These are phyloP conservation scores for Drosophila kanapiae DNA, from an alignment of 1,140 invertebrate genomes.

Conservation along the genomic window DNA sequence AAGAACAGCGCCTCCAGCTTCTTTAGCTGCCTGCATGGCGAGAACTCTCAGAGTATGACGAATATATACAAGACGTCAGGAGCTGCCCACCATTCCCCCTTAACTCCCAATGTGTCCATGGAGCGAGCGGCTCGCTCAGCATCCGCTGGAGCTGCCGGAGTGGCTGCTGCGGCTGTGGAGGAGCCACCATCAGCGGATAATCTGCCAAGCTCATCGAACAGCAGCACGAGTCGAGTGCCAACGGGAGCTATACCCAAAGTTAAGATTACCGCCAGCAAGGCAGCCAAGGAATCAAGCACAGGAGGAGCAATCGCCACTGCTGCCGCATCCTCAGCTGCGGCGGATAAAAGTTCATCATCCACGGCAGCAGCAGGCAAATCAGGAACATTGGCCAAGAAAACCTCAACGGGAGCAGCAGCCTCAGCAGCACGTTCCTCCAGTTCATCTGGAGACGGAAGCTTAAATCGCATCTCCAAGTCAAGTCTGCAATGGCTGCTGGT, in stretches of 20 bases:
- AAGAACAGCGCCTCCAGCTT: conserved; percentile 83
- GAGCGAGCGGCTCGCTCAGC: conserved; percentile 71
- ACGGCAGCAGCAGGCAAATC: conserved; percentile 15
- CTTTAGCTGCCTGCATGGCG: conserved; percentile 83
- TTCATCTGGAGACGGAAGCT: conserved; percentile 56
- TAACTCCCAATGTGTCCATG: conserved; percentile 67
- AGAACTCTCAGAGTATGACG: conserved; percentile 85
- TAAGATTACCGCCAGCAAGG: conserved; percentile 57
- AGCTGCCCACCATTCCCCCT: conserved; percentile 47
- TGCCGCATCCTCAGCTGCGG: not conserved
- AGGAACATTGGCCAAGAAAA: conserved; percentile 59
- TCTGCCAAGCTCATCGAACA: conserved; percentile 12
- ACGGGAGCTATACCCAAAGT: conserved; percentile 82
- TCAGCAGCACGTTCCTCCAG: conserved; percentile 32
- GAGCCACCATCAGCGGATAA: conserved; percentile 51
- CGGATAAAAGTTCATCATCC: conserved; percentile 24
- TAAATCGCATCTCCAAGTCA: conserved; percentile 87
- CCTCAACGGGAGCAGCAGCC: conserved; percentile 20
- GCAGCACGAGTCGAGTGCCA: conserved; percentile 42
- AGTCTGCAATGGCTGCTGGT: conserved; percentile 87
- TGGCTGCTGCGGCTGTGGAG: conserved; percentile 12
- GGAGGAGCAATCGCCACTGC: not conserved
- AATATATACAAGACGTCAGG: conserved; percentile 80
- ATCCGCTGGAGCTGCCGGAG: conserved; percentile 62
- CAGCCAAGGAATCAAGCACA: conserved; percentile 42